phyloP scores from a whole-genome alignment of 2,888 invertebrate genomes.

The Dorcus parallelipipedus region DNA sequence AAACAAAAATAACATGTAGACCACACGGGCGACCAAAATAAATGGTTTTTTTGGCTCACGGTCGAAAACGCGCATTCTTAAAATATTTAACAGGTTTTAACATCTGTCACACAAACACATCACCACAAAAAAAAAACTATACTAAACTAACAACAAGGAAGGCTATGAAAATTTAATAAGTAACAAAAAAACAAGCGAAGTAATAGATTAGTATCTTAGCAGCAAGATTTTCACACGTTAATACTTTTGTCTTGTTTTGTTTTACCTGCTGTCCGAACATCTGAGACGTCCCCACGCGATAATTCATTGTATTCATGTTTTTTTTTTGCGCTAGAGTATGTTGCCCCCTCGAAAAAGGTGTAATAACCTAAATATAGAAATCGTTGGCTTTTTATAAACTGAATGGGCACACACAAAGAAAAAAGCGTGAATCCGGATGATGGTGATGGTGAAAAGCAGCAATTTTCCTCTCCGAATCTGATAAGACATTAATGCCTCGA shows the following conservation, averaged over 20 bases:
- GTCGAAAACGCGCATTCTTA: neutral
- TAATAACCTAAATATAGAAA: conserved; percentile 13
- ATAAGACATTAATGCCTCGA: neutral
- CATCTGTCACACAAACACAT: neutral
- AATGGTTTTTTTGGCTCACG: conserved; percentile 13
- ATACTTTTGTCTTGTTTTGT: no score
- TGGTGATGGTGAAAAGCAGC: no score
- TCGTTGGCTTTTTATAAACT: neutral
- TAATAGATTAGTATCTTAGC: no score
- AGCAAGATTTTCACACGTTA: no score
- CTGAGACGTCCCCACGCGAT: conserved; percentile 6
- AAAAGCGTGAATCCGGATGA: no score
- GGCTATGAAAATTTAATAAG: neutral
- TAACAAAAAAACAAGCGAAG: neutral
- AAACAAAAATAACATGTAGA: conserved; percentile 16
- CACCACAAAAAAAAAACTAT: neutral
- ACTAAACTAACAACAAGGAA: neutral
- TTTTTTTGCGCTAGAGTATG: neutral
- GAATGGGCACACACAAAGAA: no score
- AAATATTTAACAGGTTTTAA: neutral
- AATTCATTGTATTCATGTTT: conserved; percentile 4
- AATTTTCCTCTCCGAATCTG: neutral
- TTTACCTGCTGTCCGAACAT: conserved; percentile 7
- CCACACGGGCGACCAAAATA: conserved; percentile 10
- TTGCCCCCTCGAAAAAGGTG: conserved; percentile 5